phyloP scores from a whole-genome alignment of 2,797 vertebrate genomes.

The Pangasius krempfi region DNA sequence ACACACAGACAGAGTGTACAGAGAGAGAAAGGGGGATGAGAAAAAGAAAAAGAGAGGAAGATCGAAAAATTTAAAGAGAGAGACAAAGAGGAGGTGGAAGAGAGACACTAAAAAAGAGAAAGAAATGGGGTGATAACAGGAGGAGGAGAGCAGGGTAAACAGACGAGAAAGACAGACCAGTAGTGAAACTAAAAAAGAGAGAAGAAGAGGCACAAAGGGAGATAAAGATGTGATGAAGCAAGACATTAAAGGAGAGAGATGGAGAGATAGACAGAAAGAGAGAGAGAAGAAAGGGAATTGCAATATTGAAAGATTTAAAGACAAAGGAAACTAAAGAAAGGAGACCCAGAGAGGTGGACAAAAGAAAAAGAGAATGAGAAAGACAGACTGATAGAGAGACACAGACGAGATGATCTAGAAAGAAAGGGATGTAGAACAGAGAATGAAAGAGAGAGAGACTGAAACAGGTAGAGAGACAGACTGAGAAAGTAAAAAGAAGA shows the following conservation, averaged over 20 bases:
- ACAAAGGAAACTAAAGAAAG: no score
- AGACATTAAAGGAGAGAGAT: not conserved
- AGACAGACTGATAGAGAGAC: slow-evolving; percentile 4
- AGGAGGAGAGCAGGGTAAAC: not conserved
- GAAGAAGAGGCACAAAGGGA: not conserved
- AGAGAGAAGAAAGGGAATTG: not conserved
- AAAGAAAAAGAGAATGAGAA: no score
- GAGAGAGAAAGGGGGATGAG: not conserved
- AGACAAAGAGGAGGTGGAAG: not conserved
- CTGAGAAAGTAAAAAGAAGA: slow-evolving; percentile 16
- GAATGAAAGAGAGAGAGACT: slow-evolving; percentile 11
- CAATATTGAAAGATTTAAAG: no score
- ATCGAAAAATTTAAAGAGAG: not conserved
- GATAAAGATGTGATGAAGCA: not conserved
- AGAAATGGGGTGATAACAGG: not conserved
- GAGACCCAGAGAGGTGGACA: no score
- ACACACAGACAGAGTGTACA: not conserved
- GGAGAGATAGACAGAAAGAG: not conserved
- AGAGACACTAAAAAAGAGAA: not conserved
- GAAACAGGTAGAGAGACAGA: slow-evolving; percentile 3
- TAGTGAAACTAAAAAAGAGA: no score
- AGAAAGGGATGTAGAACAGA: not conserved
- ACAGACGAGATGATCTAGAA: slow-evolving; percentile 14
- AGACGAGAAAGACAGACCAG: not conserved
- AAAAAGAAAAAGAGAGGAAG: not conserved